Percentiles rank a stretch among this genome's conserved stretches.
These are phyloP conservation scores for Pteronotus mesoamericanus DNA, from an alignment of 2,797 vertebrate species.

Conservation along the genomic window DNA sequence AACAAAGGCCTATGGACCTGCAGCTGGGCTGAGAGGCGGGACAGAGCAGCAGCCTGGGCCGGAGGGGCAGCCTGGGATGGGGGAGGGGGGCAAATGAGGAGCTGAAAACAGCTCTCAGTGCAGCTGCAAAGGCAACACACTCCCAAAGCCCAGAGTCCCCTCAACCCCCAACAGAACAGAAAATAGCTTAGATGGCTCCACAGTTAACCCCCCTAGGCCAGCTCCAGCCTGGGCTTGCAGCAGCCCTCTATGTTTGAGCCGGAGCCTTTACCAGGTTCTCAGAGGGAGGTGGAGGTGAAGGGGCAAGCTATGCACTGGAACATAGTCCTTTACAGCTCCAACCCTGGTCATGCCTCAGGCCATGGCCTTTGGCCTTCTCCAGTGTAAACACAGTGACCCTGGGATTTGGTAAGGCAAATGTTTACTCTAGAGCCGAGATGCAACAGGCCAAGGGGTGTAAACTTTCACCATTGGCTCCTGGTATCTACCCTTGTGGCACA, in stretches of 20 bases:
- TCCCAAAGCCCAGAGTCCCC: conserved; percentile 19
- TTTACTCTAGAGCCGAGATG: conserved; percentile 59
- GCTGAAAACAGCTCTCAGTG: conserved; percentile 44
- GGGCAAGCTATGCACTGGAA: not conserved
- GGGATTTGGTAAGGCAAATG: conserved; percentile 66
- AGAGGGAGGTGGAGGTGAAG: not conserved
- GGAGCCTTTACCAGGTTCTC: not conserved
- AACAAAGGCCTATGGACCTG: conserved; percentile 65
- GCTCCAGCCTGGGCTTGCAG: not conserved
- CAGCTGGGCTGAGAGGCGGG: conserved; percentile 60
- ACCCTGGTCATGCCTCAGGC: not conserved
- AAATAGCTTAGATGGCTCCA: not conserved
- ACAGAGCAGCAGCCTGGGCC: not conserved
- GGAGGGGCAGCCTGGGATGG: not conserved
- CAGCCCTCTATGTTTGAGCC: not conserved
- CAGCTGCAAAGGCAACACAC: conserved; percentile 50
- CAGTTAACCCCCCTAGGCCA: not conserved
- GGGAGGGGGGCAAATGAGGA: not conserved
- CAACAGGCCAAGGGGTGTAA: not conserved
- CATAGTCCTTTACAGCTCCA: not conserved
- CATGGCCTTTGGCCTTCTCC: conserved; percentile 44
- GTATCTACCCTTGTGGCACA: not conserved
- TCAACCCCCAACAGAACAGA: not conserved
- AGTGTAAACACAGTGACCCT: conserved; percentile 53
- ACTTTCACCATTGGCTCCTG: not conserved